Evolutionary conservation across 2,797 vertebrate species (phyloP).

Genomic region (Champsocephalus gunnari): DNA sequence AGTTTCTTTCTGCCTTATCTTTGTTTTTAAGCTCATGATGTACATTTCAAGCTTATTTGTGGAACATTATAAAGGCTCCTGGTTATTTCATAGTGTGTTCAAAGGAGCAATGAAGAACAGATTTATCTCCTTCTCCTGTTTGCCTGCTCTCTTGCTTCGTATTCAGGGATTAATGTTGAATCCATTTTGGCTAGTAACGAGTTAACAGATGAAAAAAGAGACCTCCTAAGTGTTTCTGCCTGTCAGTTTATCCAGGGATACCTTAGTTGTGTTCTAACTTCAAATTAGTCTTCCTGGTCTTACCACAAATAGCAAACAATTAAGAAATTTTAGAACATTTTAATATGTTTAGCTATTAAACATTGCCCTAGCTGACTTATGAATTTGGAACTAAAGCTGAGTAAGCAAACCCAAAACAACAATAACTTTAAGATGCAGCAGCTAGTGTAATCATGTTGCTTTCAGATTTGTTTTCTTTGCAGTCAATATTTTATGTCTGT

Average conservation of each 20-base stretch:
- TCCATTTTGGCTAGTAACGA: constrained; percentile 41
- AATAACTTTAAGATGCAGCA: constrained; percentile 20
- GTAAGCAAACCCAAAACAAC: constrained; percentile 28
- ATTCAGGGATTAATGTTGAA: constrained; percentile 39
- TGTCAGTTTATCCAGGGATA: constrained; percentile 19
- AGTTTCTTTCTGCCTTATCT: not conserved
- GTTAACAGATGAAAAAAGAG: constrained; percentile 32
- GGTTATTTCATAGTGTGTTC: constrained; percentile 34
- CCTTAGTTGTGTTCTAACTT: constrained; percentile 13
- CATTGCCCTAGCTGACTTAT: constrained; percentile 2
- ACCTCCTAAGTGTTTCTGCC: not conserved
- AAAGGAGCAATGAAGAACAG: constrained; percentile 31
- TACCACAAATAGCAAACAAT: not conserved
- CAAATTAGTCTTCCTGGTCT: not conserved
- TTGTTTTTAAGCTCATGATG: not conserved
- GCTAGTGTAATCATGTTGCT: constrained; percentile 13
- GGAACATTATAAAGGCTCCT: constrained; percentile 17
- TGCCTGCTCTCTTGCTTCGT: constrained; percentile 23
- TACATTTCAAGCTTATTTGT: constrained; percentile 25
- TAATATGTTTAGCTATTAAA: constrained; percentile 1
- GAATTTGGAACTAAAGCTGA: constrained; percentile 17
- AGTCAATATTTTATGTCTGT: constrained; percentile 8
- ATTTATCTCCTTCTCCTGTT: constrained; percentile 21
- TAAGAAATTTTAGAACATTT: not conserved
- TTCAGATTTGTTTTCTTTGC: constrained; percentile 6